A percentile compares a stretch with the other conserved stretches of the same genome.
These are phyloP conservation scores for Euzophera pinguis DNA, from an alignment of 2,888 invertebrate genomes.

Conservation along the genomic window DNA sequence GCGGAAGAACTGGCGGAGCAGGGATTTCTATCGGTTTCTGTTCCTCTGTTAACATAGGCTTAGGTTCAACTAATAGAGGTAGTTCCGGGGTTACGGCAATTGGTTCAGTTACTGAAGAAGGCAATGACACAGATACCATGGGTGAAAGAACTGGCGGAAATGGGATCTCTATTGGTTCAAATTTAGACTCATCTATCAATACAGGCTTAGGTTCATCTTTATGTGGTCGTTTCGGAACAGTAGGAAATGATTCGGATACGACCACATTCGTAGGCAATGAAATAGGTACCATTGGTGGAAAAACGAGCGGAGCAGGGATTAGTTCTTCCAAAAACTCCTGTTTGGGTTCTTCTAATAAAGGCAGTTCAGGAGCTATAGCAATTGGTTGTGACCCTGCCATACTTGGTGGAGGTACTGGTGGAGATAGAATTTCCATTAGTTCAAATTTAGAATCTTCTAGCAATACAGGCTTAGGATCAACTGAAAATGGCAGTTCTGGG, in stretches of 20 bases:
- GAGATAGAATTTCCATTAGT: not conserved
- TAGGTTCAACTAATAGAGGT: not conserved
- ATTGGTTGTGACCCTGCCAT: no score
- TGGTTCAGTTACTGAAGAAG: not conserved
- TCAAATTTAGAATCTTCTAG: conserved; percentile 4
- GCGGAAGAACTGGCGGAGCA: not conserved
- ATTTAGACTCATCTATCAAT: not conserved
- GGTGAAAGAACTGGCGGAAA: not conserved
- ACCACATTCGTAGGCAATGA: not conserved
- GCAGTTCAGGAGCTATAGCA: no score
- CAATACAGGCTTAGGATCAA: not conserved
- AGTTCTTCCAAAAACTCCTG: no score
- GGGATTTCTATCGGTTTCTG: not conserved
- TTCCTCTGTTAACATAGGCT: not conserved
- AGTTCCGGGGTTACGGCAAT: not conserved
- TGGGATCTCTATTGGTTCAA: not conserved
- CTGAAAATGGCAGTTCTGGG: not conserved
- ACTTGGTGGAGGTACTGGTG: not conserved
- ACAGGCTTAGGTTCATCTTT: not conserved
- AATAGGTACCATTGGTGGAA: not conserved
- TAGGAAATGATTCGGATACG: not conserved
- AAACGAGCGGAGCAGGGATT: not conserved
- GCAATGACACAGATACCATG: not conserved
- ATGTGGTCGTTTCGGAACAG: not conserved
- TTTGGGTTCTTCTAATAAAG: no score